Base-by-base conservation (phyloP, 2,797 vertebrate species). In the Momotus momota region DNA sequence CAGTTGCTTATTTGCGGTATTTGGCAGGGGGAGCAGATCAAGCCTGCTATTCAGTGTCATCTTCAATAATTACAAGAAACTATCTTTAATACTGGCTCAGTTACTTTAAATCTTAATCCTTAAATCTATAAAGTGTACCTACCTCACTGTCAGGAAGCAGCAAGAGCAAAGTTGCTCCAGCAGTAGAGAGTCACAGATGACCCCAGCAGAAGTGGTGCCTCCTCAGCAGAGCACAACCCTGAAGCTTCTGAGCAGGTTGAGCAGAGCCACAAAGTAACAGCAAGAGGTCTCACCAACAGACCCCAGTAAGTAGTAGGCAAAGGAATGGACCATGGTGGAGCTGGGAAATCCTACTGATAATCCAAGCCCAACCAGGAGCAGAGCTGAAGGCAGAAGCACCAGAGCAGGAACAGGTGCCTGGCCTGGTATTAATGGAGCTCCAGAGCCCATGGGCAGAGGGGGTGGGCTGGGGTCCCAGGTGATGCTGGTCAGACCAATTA, bases 361-460 rank as follows among this genome's bases (percentile, higher is more conserved):
- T 4, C 20, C 21, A 45, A 10, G 6, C 26, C 6, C 16, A 3
- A 0, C 0, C 4, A 46, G 4, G 1, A 67, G 0, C 1, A 78
- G 1, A 0, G 2, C 27, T 35, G 0, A 3, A 70, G 2, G 3
- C 21, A 21, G 0, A 8, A 7, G 9, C 1, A 5, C 18, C 0
- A 12, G 0, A 0, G 0, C 4, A 52, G 1, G 2, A n/a, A 0
- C 2, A 69, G 0, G 0, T 29, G 0, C 9, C 10, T 2, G 3
- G 14, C 2, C 55, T 15, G 38, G 58, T 22, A 13, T 89, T 22
- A 46, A 74, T 2, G 2, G 22, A 70, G 33, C 38, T 35, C 19
- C 15, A 22, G 0, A 35, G 19, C 6, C 8, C 29, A 14, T 2
- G 21, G 13, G 29, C 15, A 64, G 49, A 22, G 17, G 4, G 6